These are phyloP conservation scores for Drosophila neoperkinsi DNA, from an alignment of 2,888 invertebrate species.

Conservation along the genomic window DNA sequence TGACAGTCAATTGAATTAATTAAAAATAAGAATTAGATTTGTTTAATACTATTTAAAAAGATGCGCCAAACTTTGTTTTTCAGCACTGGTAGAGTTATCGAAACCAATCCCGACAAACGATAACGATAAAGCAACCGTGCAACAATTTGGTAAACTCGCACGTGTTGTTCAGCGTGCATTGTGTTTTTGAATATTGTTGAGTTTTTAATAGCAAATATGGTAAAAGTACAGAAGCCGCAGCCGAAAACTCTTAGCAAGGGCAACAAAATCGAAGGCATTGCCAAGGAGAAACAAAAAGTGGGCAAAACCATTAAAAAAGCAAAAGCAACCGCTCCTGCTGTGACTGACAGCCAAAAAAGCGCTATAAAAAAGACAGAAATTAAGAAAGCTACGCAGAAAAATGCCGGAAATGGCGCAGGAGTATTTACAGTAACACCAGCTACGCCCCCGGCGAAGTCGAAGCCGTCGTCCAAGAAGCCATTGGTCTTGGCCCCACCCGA, in stretches of 20 bases:
- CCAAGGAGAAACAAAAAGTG: slow-evolving; percentile 48
- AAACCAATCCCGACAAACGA: slow-evolving; percentile 1
- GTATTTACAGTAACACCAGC: slow-evolving; percentile 8
- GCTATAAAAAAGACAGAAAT: slow-evolving; percentile 12
- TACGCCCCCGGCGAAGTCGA: slow-evolving; percentile 18
- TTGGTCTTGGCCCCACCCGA: slow-evolving; percentile 58
- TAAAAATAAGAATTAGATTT: background rate
- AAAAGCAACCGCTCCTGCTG: slow-evolving; percentile 12
- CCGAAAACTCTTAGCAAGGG: slow-evolving; percentile 61
- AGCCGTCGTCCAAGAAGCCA: slow-evolving; percentile 34
- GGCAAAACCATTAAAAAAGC: slow-evolving; percentile 33
- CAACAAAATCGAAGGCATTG: slow-evolving; percentile 40
- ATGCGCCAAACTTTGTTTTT: slow-evolving; percentile 14
- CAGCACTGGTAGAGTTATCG: slow-evolving; percentile 37
- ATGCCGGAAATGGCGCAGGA: background rate
- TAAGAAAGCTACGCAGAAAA: slow-evolving; percentile 9
- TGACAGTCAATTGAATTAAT: background rate
- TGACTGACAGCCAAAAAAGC: slow-evolving; percentile 21
- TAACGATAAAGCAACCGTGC: slow-evolving; percentile 4
- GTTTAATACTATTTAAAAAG: background rate
- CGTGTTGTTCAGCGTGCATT: slow-evolving; percentile 56
- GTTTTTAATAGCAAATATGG: slow-evolving; percentile 52
- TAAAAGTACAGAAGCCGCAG: slow-evolving; percentile 68
- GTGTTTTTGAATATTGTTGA: slow-evolving; percentile 46
- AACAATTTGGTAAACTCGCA: slow-evolving; percentile 43